Base-by-base conservation (phyloP, 2,797 vertebrate genomes). In the Enteromius thamalakanensis region DNA sequence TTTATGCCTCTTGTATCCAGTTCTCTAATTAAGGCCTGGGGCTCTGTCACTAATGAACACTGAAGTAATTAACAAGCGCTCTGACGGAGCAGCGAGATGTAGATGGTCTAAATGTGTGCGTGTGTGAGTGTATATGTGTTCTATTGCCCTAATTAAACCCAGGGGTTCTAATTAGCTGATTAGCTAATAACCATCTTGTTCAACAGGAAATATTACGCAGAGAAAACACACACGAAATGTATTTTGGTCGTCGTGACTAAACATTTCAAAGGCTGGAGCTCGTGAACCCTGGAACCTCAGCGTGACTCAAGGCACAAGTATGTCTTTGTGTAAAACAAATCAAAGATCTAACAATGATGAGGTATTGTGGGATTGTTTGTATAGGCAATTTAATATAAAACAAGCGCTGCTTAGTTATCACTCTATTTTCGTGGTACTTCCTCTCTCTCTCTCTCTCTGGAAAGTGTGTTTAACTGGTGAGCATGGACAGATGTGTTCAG, bases 151-250 rank as follows among this genome's bases (percentile, higher is more conserved):
- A 94, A 95, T 94, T 94, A 95, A 95, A 90, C 94, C 93, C 94
- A 90, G 90, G 93, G 81, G 93, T 92, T 91, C 91, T 93, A 92
- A 93, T 94, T 94, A 92, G 92, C 92, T 94, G 93, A 95, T 95
- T 94, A 94, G 89, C 93, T 93, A 91, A 94, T 88, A 90, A 90
- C 89, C 89, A 75, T 79, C 86, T 87, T 91, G 92, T 80, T 89
- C 87, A 93, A 89, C 90, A 90, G 89, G 90, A 94, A 91, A 91
- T 91, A 88, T 91, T 93, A 85, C 83, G 87, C 89, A 88, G 51
- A 82, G 72, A 85, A 91, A 93, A 92, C 91, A 88, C 84, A 89
- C 88, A 89, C 93, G 90, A 79, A 75, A 87, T 89, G 87, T 92
- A 87, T 79, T 79, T 71, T 89, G 89, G 87, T 89, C 60, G 83